phyloP scores from a whole-genome alignment of 2,888 invertebrate species.

The Ommatoiulus sabulosus region DNA sequence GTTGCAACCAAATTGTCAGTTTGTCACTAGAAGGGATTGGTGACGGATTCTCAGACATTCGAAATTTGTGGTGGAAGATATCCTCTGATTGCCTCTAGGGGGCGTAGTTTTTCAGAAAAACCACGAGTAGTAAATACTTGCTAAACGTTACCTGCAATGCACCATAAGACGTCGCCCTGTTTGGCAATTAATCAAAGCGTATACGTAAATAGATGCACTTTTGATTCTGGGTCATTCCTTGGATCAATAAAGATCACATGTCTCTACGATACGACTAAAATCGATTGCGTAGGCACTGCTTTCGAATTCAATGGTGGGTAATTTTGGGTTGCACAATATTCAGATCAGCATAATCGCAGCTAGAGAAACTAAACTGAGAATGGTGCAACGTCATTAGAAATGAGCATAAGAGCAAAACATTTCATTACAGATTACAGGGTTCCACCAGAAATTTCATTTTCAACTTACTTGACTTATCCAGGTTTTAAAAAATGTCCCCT shows the following conservation, averaged over 20 bases:
- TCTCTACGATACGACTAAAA: not conserved
- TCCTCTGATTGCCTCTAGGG: not conserved
- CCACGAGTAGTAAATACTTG: not conserved
- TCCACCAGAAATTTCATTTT: too few species aligned
- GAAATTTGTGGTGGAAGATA: too few species aligned
- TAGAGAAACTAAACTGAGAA: not conserved
- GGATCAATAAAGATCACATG: not conserved
- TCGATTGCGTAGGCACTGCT: not conserved
- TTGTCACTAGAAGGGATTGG: too few species aligned
- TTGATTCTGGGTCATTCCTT: slow-evolving; percentile 18
- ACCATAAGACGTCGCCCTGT: not conserved
- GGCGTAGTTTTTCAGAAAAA: not conserved
- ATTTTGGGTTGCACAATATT: not conserved
- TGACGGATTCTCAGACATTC: too few species aligned
- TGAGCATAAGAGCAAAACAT: not conserved
- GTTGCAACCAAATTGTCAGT: not conserved
- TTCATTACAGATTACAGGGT: not conserved
- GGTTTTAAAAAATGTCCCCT: too few species aligned
- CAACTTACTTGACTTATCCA: too few species aligned
- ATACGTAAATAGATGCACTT: not conserved
- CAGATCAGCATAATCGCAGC: not conserved
- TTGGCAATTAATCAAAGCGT: not conserved
- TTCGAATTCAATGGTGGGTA: not conserved
- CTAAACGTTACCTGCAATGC: not conserved
- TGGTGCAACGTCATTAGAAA: not conserved